These are phyloP conservation scores for Stenichneumon culpator DNA, from an alignment of 2,888 invertebrate species.

Conservation along the genomic window DNA sequence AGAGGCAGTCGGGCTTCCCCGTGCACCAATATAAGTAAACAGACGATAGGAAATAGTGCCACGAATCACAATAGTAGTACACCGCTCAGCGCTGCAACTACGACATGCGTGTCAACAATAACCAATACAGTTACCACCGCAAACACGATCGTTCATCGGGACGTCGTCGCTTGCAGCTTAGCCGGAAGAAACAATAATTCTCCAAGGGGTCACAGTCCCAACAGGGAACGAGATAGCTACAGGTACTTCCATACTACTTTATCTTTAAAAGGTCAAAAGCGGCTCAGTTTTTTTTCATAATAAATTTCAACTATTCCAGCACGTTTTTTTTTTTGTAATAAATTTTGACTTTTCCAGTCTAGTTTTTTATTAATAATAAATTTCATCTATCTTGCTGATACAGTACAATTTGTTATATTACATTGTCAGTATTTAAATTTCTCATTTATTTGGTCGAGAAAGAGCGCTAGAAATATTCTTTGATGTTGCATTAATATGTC, in stretches of 20 bases:
- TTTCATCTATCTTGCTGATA: neutral
- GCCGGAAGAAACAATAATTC: slow-evolving; percentile 89
- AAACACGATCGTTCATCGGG: slow-evolving; percentile 85
- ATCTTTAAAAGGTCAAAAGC: neutral
- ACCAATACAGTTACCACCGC: slow-evolving; percentile 85
- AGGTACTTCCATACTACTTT: slow-evolving; percentile 87
- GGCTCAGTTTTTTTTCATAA: too few relatives aligned
- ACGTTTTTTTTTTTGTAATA: neutral
- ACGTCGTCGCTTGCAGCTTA: slow-evolving; percentile 85
- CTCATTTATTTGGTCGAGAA: neutral
- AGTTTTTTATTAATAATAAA: neutral
- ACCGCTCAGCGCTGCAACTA: slow-evolving; percentile 82
- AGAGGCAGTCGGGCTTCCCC: slow-evolving; percentile 83
- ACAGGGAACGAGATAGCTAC: slow-evolving; percentile 93
- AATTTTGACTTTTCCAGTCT: neutral
- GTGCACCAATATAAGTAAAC: slow-evolving; percentile 82
- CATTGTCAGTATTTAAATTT: neutral
- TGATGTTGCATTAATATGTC: neutral
- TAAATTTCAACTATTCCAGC: too few relatives aligned
- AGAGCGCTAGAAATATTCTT: neutral
- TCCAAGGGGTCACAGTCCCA: slow-evolving; percentile 92
- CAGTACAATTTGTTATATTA: neutral
- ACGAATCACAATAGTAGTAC: slow-evolving; percentile 77
- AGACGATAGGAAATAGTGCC: slow-evolving; percentile 77
- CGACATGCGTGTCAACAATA: slow-evolving; percentile 84